Evolutionary conservation across 2,797 vertebrate genomes (phyloP).

Genomic region (Pseudochaenichthys georgianus): DNA sequence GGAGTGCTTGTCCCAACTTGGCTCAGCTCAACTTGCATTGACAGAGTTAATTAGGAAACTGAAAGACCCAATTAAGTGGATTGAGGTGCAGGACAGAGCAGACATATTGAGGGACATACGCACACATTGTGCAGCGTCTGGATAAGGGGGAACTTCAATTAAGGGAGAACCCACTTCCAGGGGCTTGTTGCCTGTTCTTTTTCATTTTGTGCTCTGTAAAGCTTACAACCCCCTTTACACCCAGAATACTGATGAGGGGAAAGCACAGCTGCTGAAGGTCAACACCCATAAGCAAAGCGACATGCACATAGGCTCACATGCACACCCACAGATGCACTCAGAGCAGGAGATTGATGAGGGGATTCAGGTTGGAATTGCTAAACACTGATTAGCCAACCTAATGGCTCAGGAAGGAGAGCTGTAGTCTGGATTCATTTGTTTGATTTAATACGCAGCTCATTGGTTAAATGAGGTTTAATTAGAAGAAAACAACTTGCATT

Average conservation of each 20-base stretch:
- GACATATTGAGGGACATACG: constrained; percentile 85
- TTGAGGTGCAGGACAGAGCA: constrained; percentile 64
- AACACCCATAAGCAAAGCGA: constrained; percentile 55
- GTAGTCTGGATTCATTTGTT: constrained; percentile 37
- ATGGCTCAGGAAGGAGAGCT: constrained; percentile 26
- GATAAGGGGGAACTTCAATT: constrained; percentile 83
- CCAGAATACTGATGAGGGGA: constrained; percentile 80
- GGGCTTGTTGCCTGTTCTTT: constrained; percentile 77
- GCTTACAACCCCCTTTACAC: constrained; percentile 59
- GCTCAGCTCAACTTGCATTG: constrained; percentile 65
- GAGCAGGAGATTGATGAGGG: constrained; percentile 47
- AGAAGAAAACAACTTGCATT: constrained; percentile 27
- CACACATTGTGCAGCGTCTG: constrained; percentile 82
- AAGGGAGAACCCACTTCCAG: constrained; percentile 74
- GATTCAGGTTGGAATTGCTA: constrained; percentile 51
- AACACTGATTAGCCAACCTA: constrained; percentile 54
- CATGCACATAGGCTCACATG: constrained; percentile 49
- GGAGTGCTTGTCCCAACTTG: constrained; percentile 68
- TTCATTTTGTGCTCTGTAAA: constrained; percentile 68
- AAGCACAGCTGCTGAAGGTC: constrained; percentile 81
- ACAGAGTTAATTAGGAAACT: constrained; percentile 85
- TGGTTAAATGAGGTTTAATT: constrained; percentile 37
- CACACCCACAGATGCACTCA: constrained; percentile 53
- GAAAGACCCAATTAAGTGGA: constrained; percentile 86
- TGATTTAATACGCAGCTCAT: constrained; percentile 32